Base-by-base conservation (phyloP, 1,140 invertebrate genomes). In the Drosophila lowei region DNA sequence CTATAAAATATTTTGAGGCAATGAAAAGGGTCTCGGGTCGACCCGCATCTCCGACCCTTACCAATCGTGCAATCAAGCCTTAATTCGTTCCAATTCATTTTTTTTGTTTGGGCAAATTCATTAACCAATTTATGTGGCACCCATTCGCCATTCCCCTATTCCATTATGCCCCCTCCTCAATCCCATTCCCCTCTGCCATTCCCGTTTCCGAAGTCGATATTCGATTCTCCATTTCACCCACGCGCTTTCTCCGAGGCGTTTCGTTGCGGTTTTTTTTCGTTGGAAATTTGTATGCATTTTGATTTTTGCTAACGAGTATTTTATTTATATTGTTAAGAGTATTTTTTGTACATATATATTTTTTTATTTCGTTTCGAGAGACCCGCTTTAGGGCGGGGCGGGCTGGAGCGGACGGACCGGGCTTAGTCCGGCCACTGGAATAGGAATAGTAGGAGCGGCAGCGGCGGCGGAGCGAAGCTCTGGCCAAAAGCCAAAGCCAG, bases 401-500 rank as follows among this genome's bases (percentile, higher is more conserved):
- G 54, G 47, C 28, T 52, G 68, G 61, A 18, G 9, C 34, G 34
- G 11, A 13, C 34, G 34, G 34, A 38, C 34, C 34, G 34, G 11
- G 34, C 34, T 38, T 38, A 38, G 34, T 38, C 34, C 34, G 34
- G 11, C 34, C 34, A 38, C 34, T 11, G 34, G 34, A 38, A 38
- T 38, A 38, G 34, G 34, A 13, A 38, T 38, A 13, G 11, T 11
- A 49, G 49, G 56, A 49, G 44, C 43, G 50, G 21, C 44, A 42
- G 41, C 41, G 47, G 59, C 50, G 61, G 61, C 58, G 65, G 55
- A 72, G 72, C 11, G 34, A 13, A 38, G 34, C 34, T 38, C 68
- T 86, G 77, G 77, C 66, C 64, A 70, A 70, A 70, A 70, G 67
- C 81, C 68, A 80, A 80, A 73, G 66, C 72, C 59, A 77, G n/a